These are phyloP conservation scores for Syngnathoides biaculeatus DNA, from an alignment of 2,113 vertebrate species.

Conservation along the genomic window DNA sequence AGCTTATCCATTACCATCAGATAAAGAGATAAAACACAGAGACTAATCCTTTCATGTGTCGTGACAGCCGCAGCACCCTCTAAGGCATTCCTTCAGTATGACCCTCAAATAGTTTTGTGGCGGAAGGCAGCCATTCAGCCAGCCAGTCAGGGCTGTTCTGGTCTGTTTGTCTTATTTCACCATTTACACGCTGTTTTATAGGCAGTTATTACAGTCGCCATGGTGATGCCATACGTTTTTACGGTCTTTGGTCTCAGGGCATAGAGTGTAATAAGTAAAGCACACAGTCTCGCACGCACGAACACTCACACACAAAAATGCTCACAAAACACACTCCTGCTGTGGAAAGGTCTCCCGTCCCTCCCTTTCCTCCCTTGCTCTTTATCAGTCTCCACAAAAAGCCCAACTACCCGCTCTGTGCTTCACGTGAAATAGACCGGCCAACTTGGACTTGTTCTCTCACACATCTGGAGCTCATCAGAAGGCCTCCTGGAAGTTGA, in stretches of 20 bases:
- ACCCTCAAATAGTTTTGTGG: slow-evolving; percentile 74
- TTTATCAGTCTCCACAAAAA: slow-evolving; percentile 66
- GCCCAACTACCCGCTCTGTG: slow-evolving; percentile 56
- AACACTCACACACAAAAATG: slow-evolving; percentile 58
- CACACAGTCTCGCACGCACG: slow-evolving; percentile 33
- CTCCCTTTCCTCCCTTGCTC: slow-evolving; percentile 51
- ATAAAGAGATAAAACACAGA: slow-evolving; percentile 76
- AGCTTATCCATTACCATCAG: slow-evolving; percentile 75
- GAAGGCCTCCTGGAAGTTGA: slow-evolving; percentile 75
- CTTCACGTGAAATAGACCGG: slow-evolving; percentile 66
- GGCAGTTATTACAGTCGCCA: slow-evolving; percentile 74
- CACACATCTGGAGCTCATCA: slow-evolving; percentile 78
- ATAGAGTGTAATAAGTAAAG: slow-evolving; percentile 61
- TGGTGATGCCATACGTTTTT: slow-evolving; percentile 75
- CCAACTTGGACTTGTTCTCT: slow-evolving; percentile 64
- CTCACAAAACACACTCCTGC: slow-evolving; percentile 68
- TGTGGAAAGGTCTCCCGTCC: slow-evolving; percentile 67
- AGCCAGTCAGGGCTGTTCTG: slow-evolving; percentile 65
- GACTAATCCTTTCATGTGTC: slow-evolving; percentile 77
- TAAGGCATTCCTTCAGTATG: slow-evolving; percentile 75
- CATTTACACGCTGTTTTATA: slow-evolving; percentile 77
- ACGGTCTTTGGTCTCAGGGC: slow-evolving; percentile 67
- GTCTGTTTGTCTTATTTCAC: slow-evolving; percentile 76
- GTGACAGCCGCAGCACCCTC: slow-evolving; percentile 74
- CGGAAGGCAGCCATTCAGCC: slow-evolving; percentile 70